A percentile compares a stretch with the other conserved stretches of the same genome.
Evolutionary conservation across 2,113 vertebrate genomes (phyloP).

Genomic region (Neodon shergylaensis): DNA sequence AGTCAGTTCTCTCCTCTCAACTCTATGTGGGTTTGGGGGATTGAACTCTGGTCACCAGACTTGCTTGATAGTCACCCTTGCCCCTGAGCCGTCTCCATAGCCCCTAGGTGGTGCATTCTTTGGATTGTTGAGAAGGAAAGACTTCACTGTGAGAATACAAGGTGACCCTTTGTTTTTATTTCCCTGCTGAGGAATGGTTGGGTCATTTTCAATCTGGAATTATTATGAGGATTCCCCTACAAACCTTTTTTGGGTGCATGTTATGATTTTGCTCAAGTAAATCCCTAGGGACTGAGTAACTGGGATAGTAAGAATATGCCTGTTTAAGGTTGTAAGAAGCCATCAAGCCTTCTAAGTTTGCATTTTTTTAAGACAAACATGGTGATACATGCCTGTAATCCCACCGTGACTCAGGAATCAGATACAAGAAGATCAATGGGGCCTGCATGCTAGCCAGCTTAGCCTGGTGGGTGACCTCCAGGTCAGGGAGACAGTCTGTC

Average conservation of each 20-base stretch:
- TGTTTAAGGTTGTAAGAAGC: neutral
- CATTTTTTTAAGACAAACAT: neutral
- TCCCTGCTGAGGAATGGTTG: neutral
- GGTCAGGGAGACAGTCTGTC: neutral
- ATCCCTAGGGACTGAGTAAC: neutral
- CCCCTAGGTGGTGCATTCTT: neutral
- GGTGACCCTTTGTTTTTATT: neutral
- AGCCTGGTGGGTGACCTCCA: neutral
- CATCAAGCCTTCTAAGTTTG: neutral
- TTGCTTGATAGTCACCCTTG: neutral
- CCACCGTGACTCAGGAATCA: neutral
- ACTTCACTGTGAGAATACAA: neutral
- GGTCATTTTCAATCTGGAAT: neutral
- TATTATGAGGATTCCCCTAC: neutral
- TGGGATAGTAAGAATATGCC: neutral
- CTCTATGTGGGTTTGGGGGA: neutral
- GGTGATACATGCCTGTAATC: neutral
- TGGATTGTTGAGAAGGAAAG: neutral
- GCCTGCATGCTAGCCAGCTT: too few relatives aligned
- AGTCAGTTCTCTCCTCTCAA: neutral
- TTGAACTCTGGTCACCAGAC: neutral
- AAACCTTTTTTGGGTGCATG: neutral
- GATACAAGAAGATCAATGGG: too few relatives aligned
- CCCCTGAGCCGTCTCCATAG: neutral
- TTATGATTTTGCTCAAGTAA: slow-evolving; percentile 3